Base-by-base conservation (phyloP, 1,140 invertebrate species). In the Drosophila ficusphila region DNA sequence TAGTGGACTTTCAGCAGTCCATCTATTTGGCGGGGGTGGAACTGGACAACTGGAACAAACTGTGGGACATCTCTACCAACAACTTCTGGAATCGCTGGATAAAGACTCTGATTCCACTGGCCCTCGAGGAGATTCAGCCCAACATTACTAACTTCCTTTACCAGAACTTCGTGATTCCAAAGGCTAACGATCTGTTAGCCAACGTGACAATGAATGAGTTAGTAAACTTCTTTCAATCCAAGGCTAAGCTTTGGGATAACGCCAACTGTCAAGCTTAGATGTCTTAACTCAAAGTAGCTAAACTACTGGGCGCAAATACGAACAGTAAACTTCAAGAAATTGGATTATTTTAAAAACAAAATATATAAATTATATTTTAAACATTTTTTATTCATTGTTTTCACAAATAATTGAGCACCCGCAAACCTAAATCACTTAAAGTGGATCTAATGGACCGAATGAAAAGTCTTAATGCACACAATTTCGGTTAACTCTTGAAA, bases 391-490 rank as follows among this genome's bases (percentile, higher is more conserved):
- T n/a, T n/a, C n/a, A n/a, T n/a, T n/a, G n/a, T n/a, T n/a, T n/a
- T n/a, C n/a, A n/a, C n/a, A n/a, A n/a, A n/a, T n/a, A n/a, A n/a
- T n/a, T n/a, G n/a, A n/a, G n/a, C n/a, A n/a, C n/a, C n/a, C n/a
- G n/a, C n/a, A n/a, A n/a, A n/a, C n/a, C n/a, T n/a, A n/a, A n/a
- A n/a, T n/a, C n/a, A n/a, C n/a, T n/a, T n/a, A n/a, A n/a, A n/a
- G n/a, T n/a, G n/a, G n/a, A n/a, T n/a, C 8, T 9, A 0, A 12
- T 39, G 18, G 47, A 48, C 39, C 49, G 38, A 79, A 85, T 85
- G 76, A 79, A 79, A 86, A 85, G 62, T 79, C 61, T 72, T 73
- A 72, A 74, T 62, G 56, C 31, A 54, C 44, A 76, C 56, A 75
- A 46, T 60, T 75, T 67, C 23, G 25, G 62, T 73, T 44, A 67